Base-by-base conservation (phyloP, 2,888 invertebrate genomes). In the Altica lythri region DNA sequence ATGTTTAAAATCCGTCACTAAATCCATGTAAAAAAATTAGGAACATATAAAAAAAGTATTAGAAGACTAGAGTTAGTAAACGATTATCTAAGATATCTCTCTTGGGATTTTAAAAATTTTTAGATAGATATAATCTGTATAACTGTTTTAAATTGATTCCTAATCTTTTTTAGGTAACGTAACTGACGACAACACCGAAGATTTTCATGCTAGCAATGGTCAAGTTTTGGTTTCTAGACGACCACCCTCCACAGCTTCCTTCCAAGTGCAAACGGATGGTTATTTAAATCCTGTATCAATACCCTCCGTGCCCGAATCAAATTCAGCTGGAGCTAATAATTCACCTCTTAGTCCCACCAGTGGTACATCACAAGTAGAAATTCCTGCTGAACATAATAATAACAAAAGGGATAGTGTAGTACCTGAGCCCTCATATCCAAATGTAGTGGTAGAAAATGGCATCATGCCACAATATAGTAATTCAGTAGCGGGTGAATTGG, bases 241-340 rank as follows among this genome's bases (percentile, higher is more conserved):
- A 13, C 53, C 55, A 19, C 53, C 45, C 27, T 25, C 38, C 3
- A 46, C 29, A 14, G 22, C 30, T 32, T 13, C 22, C 13, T 40
- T 55, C 12, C 50, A 49, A 13, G 40, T 22, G 5, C 54, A 52
- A 38, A 53, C 79, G 54, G 75, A 79, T 53, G 78, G 78, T 66
- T 80, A 80, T 68, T 71, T 81, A 50, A 80, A 81, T 64, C 80
- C 80, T 44, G 75, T 76, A 59, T 66, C 75, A 52, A 67, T 72
- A 34, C 72, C 55, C 27, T 69, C 69, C 51, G 60, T 66, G 45
- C 61, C 72, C 12, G 69, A 74, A 37, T 55, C 68, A 40, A 65
- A 65, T 22, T 66, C 66, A 4, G 61, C 66, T 4, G 65, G 74
- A n/a, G n/a, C n/a, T 12, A 74, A 72, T 53, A 75, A 74, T 54